Percentiles rank a stretch among this genome's conserved stretches.
phyloP scores from a whole-genome alignment of 1,140 invertebrate species.

The Euglossa dilemma region DNA sequence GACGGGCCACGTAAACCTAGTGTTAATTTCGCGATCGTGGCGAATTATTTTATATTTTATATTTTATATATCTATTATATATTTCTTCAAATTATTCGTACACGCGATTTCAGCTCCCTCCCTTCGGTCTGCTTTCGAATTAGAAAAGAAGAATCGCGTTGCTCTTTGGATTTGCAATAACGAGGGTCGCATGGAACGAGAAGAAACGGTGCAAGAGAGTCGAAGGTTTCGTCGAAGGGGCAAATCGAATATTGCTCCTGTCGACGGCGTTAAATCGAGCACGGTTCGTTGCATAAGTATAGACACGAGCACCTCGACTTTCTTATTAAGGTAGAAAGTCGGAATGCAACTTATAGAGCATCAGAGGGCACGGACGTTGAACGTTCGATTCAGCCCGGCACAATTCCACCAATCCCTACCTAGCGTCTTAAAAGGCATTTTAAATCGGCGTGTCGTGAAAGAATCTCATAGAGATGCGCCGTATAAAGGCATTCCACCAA shows the following conservation, averaged over 20 bases:
- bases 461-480: constrained; percentile 81
- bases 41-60: too few relatives aligned
- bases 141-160: not conserved
- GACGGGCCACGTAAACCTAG: too few relatives aligned
- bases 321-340: constrained; percentile 63
- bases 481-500: constrained; percentile 80
- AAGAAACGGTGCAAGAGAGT: not conserved
- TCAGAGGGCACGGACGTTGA: constrained; percentile 57
- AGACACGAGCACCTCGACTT: constrained; percentile 24
- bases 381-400: constrained; percentile 66
- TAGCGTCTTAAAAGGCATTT: constrained; percentile 79
- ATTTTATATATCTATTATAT: too few relatives aligned
- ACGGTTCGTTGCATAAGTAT: constrained; percentile 54
- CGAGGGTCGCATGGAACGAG: not conserved
- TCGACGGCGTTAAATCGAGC: constrained; percentile 42
- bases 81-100: too few relatives aligned
- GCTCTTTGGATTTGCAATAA: not conserved
- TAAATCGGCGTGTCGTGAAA: constrained; percentile 80
- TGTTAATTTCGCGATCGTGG: too few relatives aligned
- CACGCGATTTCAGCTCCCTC: too few relatives aligned
- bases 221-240: not conserved
- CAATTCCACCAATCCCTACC: constrained; percentile 68
- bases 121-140: too few relatives aligned
- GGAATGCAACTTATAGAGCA: constrained; percentile 65
- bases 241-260: constrained; percentile 51